Conservation (phyloP, 92 coral and sea anemone genomes). For the Nematostella vectensis region DNA sequence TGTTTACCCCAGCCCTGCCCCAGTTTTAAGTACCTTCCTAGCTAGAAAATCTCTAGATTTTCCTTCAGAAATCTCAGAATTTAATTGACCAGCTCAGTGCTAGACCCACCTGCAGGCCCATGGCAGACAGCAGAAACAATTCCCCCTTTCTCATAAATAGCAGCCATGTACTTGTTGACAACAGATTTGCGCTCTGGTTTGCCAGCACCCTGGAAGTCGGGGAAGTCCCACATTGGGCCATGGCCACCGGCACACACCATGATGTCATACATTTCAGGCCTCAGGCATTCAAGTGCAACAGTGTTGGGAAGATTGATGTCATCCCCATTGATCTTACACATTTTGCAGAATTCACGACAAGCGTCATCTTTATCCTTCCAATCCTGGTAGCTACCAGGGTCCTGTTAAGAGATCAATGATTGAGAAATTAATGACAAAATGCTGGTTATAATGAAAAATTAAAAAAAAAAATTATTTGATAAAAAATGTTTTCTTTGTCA, state of each 20-base stretch:
- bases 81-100: too few relatives aligned
- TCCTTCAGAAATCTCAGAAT: too few relatives aligned
- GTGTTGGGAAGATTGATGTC: slow-evolving; percentile 39
- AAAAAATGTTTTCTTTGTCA: too few relatives aligned
- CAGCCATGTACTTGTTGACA: slow-evolving; percentile 52
- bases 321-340: slow-evolving; percentile 30
- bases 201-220: slow-evolving; percentile 47
- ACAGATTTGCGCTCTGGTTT: too few relatives aligned
- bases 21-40: too few relatives aligned
- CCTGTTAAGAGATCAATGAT: too few relatives aligned
- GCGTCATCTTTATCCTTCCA: slow-evolving; percentile 52
- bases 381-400: slow-evolving; percentile 67
- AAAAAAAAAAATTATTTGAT: too few relatives aligned
- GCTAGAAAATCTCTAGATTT: too few relatives aligned
- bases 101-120: slow-evolving; percentile 88
- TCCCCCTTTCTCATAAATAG: slow-evolving; percentile 86
- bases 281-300: slow-evolving; percentile 26
- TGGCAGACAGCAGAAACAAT: slow-evolving; percentile 81
- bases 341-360: slow-evolving; percentile 52
- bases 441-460: too few relatives aligned
- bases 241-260: slow-evolving; percentile 89
- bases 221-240: slow-evolving; percentile 93
- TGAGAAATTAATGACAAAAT: background rate
- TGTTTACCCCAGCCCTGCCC: too few relatives aligned
- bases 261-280: slow-evolving; percentile 46